Conservation (phyloP, 1,140 invertebrate species). For the Macrostomum lignano region DNA sequence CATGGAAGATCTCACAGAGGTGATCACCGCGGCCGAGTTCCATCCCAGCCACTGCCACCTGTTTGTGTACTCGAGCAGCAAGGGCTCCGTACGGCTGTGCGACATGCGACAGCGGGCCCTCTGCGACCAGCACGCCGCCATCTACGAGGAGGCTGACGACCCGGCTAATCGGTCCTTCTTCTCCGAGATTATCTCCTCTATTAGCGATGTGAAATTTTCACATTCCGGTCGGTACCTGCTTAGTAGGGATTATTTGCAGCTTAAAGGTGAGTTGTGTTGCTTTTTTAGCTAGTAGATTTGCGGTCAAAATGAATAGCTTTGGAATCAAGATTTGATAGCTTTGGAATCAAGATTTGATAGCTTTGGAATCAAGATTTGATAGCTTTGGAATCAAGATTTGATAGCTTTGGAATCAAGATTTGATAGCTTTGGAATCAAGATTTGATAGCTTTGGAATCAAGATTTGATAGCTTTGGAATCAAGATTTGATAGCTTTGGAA, state of each 20-base stretch:
- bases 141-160: slow-evolving; percentile 95
- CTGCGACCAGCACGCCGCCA: slow-evolving; percentile 72
- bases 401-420: too few species aligned
- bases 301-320: too few species aligned
- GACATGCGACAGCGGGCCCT: slow-evolving; percentile 92
- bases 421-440: too few species aligned
- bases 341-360: too few species aligned
- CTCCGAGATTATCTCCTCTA: slow-evolving; percentile 95
- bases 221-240: slow-evolving; percentile 95
- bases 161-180: slow-evolving; percentile 85
- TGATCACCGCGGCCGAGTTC: slow-evolving; percentile 81
- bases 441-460: too few species aligned
- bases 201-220: slow-evolving; percentile 93
- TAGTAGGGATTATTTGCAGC: slow-evolving; percentile 87
- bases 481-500: too few species aligned
- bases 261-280: slow-evolving; percentile 55
- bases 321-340: too few species aligned
- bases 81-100: slow-evolving; percentile 86
- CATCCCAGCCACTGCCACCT: slow-evolving; percentile 91
- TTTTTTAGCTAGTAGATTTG: too few species aligned
- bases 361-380: too few species aligned
- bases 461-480: too few species aligned
- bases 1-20: slow-evolving; percentile 97
- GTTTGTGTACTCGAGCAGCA: slow-evolving; percentile 97
- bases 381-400: too few species aligned